Evolutionary conservation across 2,797 vertebrate species (phyloP), one percentile per base, ranked within the genome.

Genomic region (Graptemys geographica): DNA sequence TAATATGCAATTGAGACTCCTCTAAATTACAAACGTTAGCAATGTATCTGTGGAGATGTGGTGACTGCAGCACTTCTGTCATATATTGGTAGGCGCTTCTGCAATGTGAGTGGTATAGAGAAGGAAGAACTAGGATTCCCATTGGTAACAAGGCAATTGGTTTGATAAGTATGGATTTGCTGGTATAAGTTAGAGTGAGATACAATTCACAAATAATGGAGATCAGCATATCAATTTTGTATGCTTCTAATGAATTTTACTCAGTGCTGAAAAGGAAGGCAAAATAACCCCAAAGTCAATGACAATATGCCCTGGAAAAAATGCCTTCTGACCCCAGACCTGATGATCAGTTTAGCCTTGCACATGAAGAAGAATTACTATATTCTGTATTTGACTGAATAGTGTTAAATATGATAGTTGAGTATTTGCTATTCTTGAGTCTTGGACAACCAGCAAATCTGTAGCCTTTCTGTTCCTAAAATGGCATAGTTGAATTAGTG

Each of bases 401-500:
- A 57, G 41, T 37, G 11, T 65, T 44, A 93, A 92, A 84, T 6
- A 83, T 25, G 79, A 0, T 1, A 53, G 52, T 27, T 44, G 47
- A 47, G 85, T n/a, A 74, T 84, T 82, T 37, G 6, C 12, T 44
- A 31, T 90, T 33, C 4, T 31, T 9, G 18, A n/a, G 11, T 88
- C 10, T 55, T 55, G 0, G 10, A 2, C 16, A 12, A 28, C 56
- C 69, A 86, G 44, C n/a, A 62, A 15, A 28, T 72, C 44, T 49
- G 47, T 25, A 84, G 79, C 55, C 87, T 52, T 62, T 41, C 31
- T 57, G 6, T 23, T 56, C 51, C 33, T 23, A 33, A 44, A 9
- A 41, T 16, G 0, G 3, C 16, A 11, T 1, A 55, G 2, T 0
- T 72, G 69, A n/a, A 4, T 3, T 79, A 52, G 13, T 16, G 41